These are phyloP conservation scores for Sebastes kiyomatsui DNA, from an alignment of 2,797 vertebrate species.

Conservation along the genomic window DNA sequence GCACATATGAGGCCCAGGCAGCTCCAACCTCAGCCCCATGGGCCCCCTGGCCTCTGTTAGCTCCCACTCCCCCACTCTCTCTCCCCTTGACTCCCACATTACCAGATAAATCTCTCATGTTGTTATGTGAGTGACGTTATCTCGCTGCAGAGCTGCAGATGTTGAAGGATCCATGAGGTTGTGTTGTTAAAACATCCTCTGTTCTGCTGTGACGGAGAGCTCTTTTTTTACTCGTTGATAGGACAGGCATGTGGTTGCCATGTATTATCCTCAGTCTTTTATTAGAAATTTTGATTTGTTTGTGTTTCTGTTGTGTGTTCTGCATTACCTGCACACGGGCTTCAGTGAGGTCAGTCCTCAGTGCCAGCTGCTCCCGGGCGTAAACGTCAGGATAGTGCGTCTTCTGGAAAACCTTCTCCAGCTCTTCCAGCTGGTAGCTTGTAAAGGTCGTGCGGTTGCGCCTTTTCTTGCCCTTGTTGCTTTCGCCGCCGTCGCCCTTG, in stretches of 20 bases:
- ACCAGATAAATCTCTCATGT: conserved; percentile 78
- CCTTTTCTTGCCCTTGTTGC: conserved; percentile 98
- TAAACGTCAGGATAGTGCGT: conserved; percentile 99
- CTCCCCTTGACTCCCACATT: conserved; percentile 71
- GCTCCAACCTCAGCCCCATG: conserved; percentile 60
- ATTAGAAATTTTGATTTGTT: neutral
- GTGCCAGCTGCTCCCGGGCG: conserved; percentile 96
- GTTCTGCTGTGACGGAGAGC: conserved; percentile 12
- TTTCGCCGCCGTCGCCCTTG: conserved; percentile 90
- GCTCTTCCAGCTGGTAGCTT: conserved; percentile 97
- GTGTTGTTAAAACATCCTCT: conserved; percentile 45
- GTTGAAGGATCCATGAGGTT: conserved; percentile 62
- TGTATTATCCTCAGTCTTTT: neutral
- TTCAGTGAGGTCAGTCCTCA: conserved; percentile 97
- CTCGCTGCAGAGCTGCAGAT: conserved; percentile 77
- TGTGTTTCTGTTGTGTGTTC: neutral
- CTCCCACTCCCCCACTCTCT: conserved; percentile 65
- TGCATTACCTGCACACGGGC: conserved; percentile 91
- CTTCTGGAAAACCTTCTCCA: conserved; percentile 99
- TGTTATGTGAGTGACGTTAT: conserved; percentile 79
- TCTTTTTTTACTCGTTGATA: conserved; percentile 1
- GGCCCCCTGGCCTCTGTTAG: conserved; percentile 71
- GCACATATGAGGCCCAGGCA: conserved; percentile 80
- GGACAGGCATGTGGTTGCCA: neutral
- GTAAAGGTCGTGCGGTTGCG: conserved; percentile 98